A percentile compares a stretch with the other conserved stretches of the same genome.
Evolutionary conservation across 2,888 invertebrate species (phyloP).

Genomic region (Nymphalis c-album): DNA sequence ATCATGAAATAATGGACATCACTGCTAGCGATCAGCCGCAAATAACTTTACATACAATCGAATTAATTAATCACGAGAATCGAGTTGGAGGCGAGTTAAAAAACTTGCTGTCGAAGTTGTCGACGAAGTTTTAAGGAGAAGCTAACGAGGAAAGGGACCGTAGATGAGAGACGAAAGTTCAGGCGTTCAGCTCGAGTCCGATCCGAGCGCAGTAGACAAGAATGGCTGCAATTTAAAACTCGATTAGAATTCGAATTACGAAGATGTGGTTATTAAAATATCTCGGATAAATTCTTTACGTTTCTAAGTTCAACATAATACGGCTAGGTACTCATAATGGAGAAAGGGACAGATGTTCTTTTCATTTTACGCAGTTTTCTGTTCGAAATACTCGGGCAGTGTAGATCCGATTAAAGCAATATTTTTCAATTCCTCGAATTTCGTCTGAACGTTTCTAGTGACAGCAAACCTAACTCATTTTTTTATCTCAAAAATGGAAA

Average conservation of each 20-base stretch:
- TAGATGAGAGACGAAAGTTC: conserved; percentile 74
- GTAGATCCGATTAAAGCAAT: not conserved
- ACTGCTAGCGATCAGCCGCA: conserved; percentile 59
- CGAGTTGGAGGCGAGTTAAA: conserved; percentile 71
- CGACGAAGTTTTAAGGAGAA: conserved; percentile 76
- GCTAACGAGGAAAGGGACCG: conserved; percentile 75
- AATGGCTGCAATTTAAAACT: conserved; percentile 81
- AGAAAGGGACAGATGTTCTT: not conserved
- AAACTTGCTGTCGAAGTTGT: conserved; percentile 67
- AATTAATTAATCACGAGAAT: conserved; percentile 79
- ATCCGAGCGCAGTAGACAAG: conserved; percentile 69
- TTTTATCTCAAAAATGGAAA: not conserved
- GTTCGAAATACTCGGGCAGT: not conserved
- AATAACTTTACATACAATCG: conserved; percentile 75
- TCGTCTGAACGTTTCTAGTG: not conserved
- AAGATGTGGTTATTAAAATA: conserved; percentile 71
- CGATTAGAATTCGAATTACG: conserved; percentile 78
- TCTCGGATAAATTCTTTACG: conserved; percentile 45
- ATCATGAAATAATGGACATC: conserved; percentile 65
- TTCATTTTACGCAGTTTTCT: not conserved
- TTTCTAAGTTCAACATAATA: conserved; percentile 5
- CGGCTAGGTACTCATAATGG: not conserved
- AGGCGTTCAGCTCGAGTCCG: conserved; percentile 59
- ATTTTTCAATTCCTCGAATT: conserved; percentile 6
- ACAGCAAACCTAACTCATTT: not conserved